Evolutionary conservation across 2,888 invertebrate genomes (phyloP).

Genomic region (Ferrisia virgata): DNA sequence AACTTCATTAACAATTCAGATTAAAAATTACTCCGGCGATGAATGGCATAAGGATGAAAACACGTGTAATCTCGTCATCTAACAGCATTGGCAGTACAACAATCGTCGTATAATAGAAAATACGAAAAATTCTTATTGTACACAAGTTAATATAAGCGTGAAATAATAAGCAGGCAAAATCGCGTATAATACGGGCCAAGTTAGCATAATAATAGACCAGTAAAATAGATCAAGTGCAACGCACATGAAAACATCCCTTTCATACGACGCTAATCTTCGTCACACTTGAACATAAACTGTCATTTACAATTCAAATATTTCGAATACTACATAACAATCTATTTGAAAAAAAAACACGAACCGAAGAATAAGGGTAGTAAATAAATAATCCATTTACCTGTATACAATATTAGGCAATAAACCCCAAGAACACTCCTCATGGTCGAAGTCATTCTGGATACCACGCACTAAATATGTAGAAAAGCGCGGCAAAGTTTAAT

Average conservation of each 20-base stretch:
- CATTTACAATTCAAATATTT: constrained; percentile 10
- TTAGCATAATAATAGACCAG: constrained; percentile 4
- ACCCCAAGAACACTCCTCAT: neutral
- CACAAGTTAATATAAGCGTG: neutral
- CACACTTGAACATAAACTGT: neutral
- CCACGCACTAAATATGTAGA: neutral
- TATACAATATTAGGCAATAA: neutral
- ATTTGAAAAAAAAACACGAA: neutral
- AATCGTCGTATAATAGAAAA: neutral
- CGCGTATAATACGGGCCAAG: constrained; percentile 4
- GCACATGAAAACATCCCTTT: constrained; percentile 24
- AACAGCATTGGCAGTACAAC: neutral
- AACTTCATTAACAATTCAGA: neutral
- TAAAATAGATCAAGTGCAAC: constrained; percentile 14
- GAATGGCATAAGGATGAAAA: neutral
- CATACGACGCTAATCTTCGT: neutral
- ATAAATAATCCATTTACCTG: neutral
- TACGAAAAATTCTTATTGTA: neutral
- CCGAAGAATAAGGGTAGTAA: neutral
- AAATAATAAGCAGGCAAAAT: constrained; percentile 7
- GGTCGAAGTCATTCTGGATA: neutral
- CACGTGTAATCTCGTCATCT: constrained; percentile 1
- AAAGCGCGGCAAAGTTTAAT: neutral
- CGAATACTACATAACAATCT: neutral
- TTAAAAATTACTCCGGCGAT: neutral